Base-by-base conservation (phyloP, 2,113 vertebrate genomes). In the Chrysemys picta region DNA sequence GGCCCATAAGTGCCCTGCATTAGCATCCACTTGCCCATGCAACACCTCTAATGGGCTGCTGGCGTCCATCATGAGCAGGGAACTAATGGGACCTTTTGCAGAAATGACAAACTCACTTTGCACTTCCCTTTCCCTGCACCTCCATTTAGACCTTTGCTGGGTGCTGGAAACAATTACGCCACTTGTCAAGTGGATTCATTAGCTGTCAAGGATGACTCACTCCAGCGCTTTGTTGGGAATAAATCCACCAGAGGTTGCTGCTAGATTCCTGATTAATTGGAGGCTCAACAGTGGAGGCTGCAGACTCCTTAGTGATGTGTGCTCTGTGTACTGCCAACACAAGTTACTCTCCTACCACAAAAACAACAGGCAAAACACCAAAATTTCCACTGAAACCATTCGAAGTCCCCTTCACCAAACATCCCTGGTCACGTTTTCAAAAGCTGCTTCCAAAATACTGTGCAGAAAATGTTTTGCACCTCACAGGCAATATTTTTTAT, bases 51-150 rank as follows among this genome's bases (percentile, higher is more conserved):
- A 53, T 7, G 72, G 49, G 38, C 0, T 50, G 76, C 1, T 16
- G n/a, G 88, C 45, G 50, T 38, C 31, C 25, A 76, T 76, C n/a
- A 11, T 59, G 80, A 25, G 65, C 47, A 50, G 42, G 24, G 25
- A 5, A 85, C 3, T 1, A 22, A 7, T 6, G 10, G 35, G 25
- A 49, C 1, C 49, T 57, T 4, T 49, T 21, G 25, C 0, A 82
- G 47, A 65, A 76, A 54, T 5, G 53, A 25, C 24, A 82, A 76
- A 62, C 22, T 10, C 45, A 75, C 56, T 47, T 10, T 4, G 6
- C 13, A 2, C 4, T 80, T 86, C 86, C 31, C 45, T 13, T 0
- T 10, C 45, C 27, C 27, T 38, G 35, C 16, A 10, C 65, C 65
- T n/a, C 35, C 42, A 13, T 76, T 42, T 45, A 45, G 72, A 76